A percentile compares a stretch with the other conserved stretches of the same genome.
phyloP scores from a whole-genome alignment of 2,797 vertebrate species.

The Brachyalestes nurse region DNA sequence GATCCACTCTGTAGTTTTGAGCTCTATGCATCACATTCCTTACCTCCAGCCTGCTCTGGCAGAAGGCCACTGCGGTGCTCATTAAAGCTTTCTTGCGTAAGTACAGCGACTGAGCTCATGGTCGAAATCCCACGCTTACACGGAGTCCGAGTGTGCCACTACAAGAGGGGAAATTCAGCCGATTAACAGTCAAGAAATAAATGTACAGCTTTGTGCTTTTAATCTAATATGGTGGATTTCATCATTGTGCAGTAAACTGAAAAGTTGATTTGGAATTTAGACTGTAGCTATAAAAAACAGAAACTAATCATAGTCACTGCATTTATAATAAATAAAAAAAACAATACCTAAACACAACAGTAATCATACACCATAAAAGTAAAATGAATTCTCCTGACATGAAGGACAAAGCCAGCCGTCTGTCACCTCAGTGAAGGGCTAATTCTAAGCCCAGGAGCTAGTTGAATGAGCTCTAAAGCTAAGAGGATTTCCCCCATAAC shows the following conservation, averaged over 20 bases:
- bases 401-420: slow-evolving; percentile 36
- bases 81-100: slow-evolving; percentile 99
- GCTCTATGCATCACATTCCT: slow-evolving; percentile 36
- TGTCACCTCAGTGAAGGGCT: slow-evolving; percentile 47
- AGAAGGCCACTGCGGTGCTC: slow-evolving; percentile 97
- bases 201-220: background rate
- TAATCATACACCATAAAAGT: background rate
- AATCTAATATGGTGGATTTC: no score
- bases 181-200: slow-evolving; percentile 8
- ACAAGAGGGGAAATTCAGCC: slow-evolving; percentile 23
- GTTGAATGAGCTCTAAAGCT: slow-evolving; percentile 62
- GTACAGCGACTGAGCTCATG: slow-evolving; percentile 99
- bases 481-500: slow-evolving; percentile 77
- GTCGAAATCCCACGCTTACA: slow-evolving; percentile 91
- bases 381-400: slow-evolving; percentile 23
- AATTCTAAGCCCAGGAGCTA: slow-evolving; percentile 63
- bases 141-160: slow-evolving; percentile 97
- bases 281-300: no score
- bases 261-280: no score
- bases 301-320: background rate
- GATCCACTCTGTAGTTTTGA: slow-evolving; percentile 49
- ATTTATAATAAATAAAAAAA: background rate
- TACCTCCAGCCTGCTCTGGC: slow-evolving; percentile 89
- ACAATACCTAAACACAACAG: background rate
- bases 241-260: no score